A percentile compares a stretch with the other conserved stretches of the same genome.
Conservation (phyloP, 2,888 invertebrate genomes). For the Hyposoter dolosus region DNA sequence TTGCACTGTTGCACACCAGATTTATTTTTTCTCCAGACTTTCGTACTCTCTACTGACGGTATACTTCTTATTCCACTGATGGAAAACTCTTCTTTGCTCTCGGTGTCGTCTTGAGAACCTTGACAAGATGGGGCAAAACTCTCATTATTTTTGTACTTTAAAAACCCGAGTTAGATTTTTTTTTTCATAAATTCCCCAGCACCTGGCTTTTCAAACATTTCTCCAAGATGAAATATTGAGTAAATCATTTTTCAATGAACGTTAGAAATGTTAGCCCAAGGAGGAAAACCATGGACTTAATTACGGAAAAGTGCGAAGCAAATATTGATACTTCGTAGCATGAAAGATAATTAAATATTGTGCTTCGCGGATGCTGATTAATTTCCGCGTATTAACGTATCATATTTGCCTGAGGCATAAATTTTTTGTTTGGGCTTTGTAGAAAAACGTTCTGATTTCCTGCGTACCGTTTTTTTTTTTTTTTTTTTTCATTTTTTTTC, state of each 20-base stretch:
- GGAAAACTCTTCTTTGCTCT: slow-evolving; percentile 18
- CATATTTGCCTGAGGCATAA: neutral
- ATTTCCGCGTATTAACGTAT: neutral
- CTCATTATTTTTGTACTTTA: slow-evolving; percentile 52
- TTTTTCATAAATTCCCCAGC: neutral
- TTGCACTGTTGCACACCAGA: slow-evolving; percentile 25
- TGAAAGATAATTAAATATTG: neutral
- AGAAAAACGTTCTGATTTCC: slow-evolving; percentile 1
- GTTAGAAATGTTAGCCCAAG: neutral
- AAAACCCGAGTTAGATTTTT: slow-evolving; percentile 15
- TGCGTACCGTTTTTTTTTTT: slow-evolving; percentile 23
- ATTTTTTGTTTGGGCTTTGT: slow-evolving; percentile 5
- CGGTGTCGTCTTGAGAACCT: slow-evolving; percentile 38
- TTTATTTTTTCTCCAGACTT: slow-evolving; percentile 23
- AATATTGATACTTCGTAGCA: neutral
- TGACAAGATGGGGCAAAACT: slow-evolving; percentile 21
- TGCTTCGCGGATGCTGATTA: neutral
- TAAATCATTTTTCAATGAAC: neutral
- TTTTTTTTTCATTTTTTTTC: neutral
- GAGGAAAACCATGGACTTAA: neutral
- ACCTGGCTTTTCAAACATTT: neutral
- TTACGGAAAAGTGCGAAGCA: neutral
- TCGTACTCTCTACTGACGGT: neutral
- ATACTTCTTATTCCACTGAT: slow-evolving; percentile 37
- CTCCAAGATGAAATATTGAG: neutral